A percentile compares a stretch with the other conserved stretches of the same genome.
These are phyloP conservation scores for Teleogryllus oceanicus DNA, from an alignment of 2,888 invertebrate genomes.

Conservation along the genomic window DNA sequence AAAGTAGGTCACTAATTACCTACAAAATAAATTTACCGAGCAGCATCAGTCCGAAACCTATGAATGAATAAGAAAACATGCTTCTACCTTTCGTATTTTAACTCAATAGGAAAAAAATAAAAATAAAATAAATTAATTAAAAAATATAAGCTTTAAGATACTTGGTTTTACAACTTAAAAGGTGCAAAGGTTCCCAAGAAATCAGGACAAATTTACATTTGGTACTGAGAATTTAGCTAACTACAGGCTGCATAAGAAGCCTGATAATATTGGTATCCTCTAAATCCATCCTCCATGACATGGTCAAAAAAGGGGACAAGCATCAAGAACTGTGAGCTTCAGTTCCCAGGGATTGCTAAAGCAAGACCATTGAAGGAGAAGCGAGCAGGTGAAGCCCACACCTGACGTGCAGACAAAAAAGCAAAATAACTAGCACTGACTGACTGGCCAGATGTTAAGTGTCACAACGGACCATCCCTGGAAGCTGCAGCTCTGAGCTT, in stretches of 20 bases:
- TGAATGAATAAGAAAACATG: too few relatives aligned
- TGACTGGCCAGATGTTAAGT: conserved; percentile 18
- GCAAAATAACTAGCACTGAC: conserved; percentile 18
- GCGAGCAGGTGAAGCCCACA: conserved; percentile 18
- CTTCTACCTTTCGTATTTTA: too few relatives aligned
- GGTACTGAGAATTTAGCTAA: neutral
- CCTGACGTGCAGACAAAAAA: conserved; percentile 4
- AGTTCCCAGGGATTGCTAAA: conserved; percentile 7
- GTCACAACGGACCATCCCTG: conserved; percentile 5
- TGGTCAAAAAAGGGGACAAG: neutral
- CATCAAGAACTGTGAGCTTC: conserved; percentile 2
- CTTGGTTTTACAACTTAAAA: too few relatives aligned
- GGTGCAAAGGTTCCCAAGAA: neutral
- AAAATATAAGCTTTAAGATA: too few relatives aligned
- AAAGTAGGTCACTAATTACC: too few relatives aligned
- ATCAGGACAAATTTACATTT: neutral
- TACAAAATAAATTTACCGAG: too few relatives aligned
- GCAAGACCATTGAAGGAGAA: neutral
- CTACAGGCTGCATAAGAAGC: neutral
- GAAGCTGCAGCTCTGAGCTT: conserved; percentile 18
- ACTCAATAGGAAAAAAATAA: too few relatives aligned
- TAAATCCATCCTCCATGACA: conserved; percentile 9
- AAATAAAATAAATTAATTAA: too few relatives aligned
- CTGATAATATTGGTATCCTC: neutral
- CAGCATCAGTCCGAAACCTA: too few relatives aligned